Conservation (phyloP, 2,888 invertebrate genomes). For the Lycocerus yunnanus region DNA sequence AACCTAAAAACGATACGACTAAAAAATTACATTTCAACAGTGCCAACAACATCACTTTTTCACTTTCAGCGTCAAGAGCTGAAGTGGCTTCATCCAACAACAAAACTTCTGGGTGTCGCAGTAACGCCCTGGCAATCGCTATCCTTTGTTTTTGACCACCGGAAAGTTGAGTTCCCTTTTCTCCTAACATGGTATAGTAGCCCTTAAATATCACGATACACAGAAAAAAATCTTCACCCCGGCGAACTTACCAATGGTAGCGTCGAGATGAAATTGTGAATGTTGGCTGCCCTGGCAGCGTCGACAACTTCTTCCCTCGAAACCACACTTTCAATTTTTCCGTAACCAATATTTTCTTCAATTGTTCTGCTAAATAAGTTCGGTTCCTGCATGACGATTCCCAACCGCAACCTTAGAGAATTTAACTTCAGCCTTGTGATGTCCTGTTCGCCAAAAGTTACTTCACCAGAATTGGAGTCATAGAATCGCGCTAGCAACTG, state of each 20-base stretch:
- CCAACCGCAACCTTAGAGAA: slow-evolving; percentile 72
- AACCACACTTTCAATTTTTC: slow-evolving; percentile 73
- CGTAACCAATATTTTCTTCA: slow-evolving; percentile 90
- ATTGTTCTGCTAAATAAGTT: slow-evolving; percentile 87
- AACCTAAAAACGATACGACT: not conserved
- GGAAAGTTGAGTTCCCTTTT: slow-evolving; percentile 75
- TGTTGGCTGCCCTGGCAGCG: slow-evolving; percentile 83
- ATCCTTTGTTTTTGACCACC: slow-evolving; percentile 88
- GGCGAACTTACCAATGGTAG: slow-evolving; percentile 76
- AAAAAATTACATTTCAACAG: not conserved
- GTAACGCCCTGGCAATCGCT: slow-evolving; percentile 83
- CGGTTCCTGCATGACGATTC: slow-evolving; percentile 85
- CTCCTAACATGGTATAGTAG: slow-evolving; percentile 79
- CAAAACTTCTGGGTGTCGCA: slow-evolving; percentile 77
- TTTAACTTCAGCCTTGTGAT: slow-evolving; percentile 41
- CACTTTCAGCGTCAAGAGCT: slow-evolving; percentile 83
- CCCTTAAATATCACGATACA: too few relatives aligned
- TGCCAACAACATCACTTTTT: slow-evolving; percentile 65
- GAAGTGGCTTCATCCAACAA: slow-evolving; percentile 86
- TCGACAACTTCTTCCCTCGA: slow-evolving; percentile 74
- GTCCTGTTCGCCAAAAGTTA: slow-evolving; percentile 55
- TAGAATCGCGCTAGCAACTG: slow-evolving; percentile 77
- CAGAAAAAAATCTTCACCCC: too few relatives aligned
- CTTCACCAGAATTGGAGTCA: slow-evolving; percentile 68
- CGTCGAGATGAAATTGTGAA: slow-evolving; percentile 79